Base-by-base conservation (phyloP, 2,888 invertebrate genomes). In the Eupsilia transversa region DNA sequence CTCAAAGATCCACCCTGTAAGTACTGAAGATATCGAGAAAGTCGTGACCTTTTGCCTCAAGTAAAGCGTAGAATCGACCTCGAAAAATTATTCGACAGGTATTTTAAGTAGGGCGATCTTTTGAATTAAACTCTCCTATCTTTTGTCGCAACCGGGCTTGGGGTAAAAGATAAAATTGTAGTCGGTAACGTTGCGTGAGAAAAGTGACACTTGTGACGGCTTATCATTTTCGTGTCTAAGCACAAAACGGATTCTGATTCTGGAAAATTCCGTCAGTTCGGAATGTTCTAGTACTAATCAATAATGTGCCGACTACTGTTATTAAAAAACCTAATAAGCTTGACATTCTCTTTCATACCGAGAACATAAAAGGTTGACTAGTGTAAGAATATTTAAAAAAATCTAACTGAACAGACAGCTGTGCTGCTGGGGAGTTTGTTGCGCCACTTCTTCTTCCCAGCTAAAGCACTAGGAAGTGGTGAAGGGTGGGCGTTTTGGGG, bases 21-120 rank as follows among this genome's bases (percentile, higher is more conserved):
- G 30, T 43, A 56, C n/a, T 54, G 9, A 17, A 33, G 72, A 72
- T 33, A 72, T 54, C 20, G 6, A 71, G 54, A 72, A 43, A 23
- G 4, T 27, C 56, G 27, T 72, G 72, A 72, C 41, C 72, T 73
- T 56, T 43, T 23, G 54, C 27, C 12, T 56, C 46, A 70, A 66
- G 35, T 20, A 56, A 56, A 30, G 17, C 20, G 20, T 12, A 20
- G 20, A 59, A 35, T 23, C 17, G 10, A 10, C 35, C 43, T 27
- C 17, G 6, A 43, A 35, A 35, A 35, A 43, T 33, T 17, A 35
- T 72, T 43, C 35, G 35, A 23, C 74, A 57, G 56, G 35, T 57
- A 57, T 38, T 72, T 57, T n/a, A 72, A 74, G 46, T 38, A 46
- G 1, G 30, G 27, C 17, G 5, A 54, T 74, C 17, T 57, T 72